Conservation (phyloP, 2,797 vertebrate species). For the Melopsittacus undulatus region DNA sequence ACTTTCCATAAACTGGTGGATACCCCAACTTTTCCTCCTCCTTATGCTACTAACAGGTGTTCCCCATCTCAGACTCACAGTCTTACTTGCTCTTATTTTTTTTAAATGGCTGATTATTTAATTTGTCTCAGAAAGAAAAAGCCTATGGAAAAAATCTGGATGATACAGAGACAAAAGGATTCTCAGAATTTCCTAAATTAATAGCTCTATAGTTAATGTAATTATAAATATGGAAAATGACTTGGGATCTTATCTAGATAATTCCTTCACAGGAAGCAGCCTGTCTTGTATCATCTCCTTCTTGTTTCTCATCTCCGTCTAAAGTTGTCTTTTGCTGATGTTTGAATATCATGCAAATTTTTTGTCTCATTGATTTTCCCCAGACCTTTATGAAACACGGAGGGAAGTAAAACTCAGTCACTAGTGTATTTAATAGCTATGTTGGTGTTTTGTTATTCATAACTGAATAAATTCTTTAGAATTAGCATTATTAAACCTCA, state of each 20-base stretch:
- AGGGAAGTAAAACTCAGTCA: neutral
- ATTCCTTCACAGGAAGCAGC: neutral
- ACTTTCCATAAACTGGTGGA: neutral
- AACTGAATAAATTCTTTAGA: neutral
- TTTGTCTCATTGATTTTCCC: neutral
- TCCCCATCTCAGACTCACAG: rapidly evolving
- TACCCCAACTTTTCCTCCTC: neutral
- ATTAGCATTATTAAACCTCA: neutral
- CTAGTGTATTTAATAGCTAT: neutral
- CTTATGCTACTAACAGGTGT: neutral
- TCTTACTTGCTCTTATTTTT: neutral
- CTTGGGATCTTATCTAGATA: neutral
- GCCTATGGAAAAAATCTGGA: neutral
- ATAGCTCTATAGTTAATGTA: neutral
- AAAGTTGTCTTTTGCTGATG: neutral
- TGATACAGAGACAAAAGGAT: neutral
- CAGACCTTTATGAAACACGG: neutral
- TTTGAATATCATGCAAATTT: neutral
- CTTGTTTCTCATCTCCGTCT: neutral
- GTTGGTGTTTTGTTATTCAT: neutral
- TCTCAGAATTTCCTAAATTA: neutral
- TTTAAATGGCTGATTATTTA: neutral
- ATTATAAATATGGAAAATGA: neutral
- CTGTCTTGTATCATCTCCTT: neutral
- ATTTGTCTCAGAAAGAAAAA: neutral